A percentile compares a stretch with the other conserved stretches of the same genome.
phyloP scores from a whole-genome alignment of 2,888 invertebrate species.

The Drosophila monieri region DNA sequence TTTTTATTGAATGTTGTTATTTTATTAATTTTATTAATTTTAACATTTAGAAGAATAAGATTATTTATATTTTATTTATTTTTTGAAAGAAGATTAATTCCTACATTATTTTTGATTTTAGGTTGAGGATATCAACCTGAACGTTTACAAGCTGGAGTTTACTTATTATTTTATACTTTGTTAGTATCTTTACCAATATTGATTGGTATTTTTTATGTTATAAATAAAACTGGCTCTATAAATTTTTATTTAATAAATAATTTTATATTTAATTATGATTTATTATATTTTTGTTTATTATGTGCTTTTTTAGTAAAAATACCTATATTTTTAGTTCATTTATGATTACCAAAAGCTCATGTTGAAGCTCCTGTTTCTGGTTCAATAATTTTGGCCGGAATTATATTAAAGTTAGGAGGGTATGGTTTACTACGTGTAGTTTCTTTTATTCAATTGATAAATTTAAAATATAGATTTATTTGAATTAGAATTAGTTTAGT shows the following conservation, averaged over 20 bases:
- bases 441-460: constrained; percentile 84
- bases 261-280: constrained; percentile 76
- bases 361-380: constrained; percentile 90
- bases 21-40: constrained; percentile 76
- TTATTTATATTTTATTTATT: not conserved
- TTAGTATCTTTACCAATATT: too few species aligned
- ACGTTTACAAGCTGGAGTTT: not conserved
- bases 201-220: too few species aligned
- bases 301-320: constrained; percentile 89
- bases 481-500: constrained; percentile 86
- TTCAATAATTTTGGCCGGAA: constrained; percentile 90
- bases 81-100: not conserved
- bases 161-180: not conserved
- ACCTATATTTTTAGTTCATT: constrained; percentile 89
- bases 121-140: not conserved
- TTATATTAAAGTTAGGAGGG: constrained; percentile 89
- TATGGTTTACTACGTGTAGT: constrained; percentile 88
- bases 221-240: too few species aligned
- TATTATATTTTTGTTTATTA: constrained; percentile 85
- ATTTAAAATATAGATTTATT: constrained; percentile 85
- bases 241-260: too few species aligned
- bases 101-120: not conserved
- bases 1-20: constrained; percentile 85
- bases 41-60: constrained; percentile 81
- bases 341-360: constrained; percentile 90